Percentiles rank a stretch among this genome's conserved stretches.
Evolutionary conservation across 2,797 vertebrate genomes (phyloP).

Genomic region (Chelmon rostratus): DNA sequence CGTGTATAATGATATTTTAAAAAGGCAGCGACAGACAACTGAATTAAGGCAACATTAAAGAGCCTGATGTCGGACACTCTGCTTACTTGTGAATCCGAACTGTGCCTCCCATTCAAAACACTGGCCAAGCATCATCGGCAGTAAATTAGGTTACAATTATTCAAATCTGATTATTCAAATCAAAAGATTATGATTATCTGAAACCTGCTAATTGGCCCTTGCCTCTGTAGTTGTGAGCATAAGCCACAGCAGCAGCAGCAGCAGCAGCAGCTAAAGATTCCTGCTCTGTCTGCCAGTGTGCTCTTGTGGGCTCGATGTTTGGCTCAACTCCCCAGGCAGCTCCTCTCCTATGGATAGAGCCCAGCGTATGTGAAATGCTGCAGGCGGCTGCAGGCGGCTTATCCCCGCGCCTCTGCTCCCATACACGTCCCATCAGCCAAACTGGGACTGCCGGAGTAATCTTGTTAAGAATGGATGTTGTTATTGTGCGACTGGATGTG

Average conservation of each 20-base stretch:
- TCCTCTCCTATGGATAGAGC: slow-evolving; percentile 73
- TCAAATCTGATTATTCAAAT: slow-evolving; percentile 84
- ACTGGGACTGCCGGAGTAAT: slow-evolving; percentile 82
- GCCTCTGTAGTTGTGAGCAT: slow-evolving; percentile 68
- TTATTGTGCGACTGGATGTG: slow-evolving; percentile 82
- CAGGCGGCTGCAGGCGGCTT: slow-evolving; percentile 76
- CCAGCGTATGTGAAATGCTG: slow-evolving; percentile 67
- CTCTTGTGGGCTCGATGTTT: slow-evolving; percentile 68
- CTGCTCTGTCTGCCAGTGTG: slow-evolving; percentile 59
- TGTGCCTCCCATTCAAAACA: slow-evolving; percentile 46
- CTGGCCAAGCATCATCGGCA: slow-evolving; percentile 59
- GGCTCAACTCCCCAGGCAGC: slow-evolving; percentile 72
- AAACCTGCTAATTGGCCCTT: slow-evolving; percentile 83
- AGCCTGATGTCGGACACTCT: slow-evolving; percentile 44
- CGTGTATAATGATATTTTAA: slow-evolving; percentile 51
- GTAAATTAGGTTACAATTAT: slow-evolving; percentile 77
- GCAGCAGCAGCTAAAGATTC: slow-evolving; percentile 47
- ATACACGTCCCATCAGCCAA: slow-evolving; percentile 80
- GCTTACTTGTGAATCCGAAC: slow-evolving; percentile 46
- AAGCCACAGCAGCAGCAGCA: slow-evolving; percentile 41
- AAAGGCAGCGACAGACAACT: slow-evolving; percentile 31
- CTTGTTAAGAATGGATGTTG: slow-evolving; percentile 85
- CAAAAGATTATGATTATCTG: slow-evolving; percentile 83
- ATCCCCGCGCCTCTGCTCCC: slow-evolving; percentile 74
- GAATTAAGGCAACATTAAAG: slow-evolving; percentile 41